Conservation (phyloP, 2,888 invertebrate species). For the Cybosia mesomella region DNA sequence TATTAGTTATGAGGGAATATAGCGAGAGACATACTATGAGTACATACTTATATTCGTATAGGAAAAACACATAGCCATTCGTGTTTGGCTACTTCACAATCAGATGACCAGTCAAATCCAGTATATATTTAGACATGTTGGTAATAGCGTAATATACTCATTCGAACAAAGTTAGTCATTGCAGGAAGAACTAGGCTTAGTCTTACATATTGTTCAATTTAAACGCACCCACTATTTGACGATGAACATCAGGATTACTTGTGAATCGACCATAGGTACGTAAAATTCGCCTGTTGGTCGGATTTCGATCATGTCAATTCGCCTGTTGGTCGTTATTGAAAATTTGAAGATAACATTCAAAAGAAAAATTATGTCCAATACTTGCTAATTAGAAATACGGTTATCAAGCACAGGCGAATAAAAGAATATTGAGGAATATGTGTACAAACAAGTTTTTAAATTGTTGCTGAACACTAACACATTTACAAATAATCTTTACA, state of each 20-base stretch:
- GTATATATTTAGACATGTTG: not conserved
- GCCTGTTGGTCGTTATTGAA: too few relatives aligned
- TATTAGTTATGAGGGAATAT: not conserved
- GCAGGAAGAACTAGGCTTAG: constrained; percentile 22
- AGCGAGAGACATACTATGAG: not conserved
- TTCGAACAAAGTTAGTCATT: constrained; percentile 6
- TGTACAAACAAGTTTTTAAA: too few relatives aligned
- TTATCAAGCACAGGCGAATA: too few relatives aligned
- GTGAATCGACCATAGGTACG: too few relatives aligned
- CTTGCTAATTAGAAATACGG: too few relatives aligned
- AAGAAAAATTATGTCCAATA: too few relatives aligned
- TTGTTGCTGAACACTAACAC: too few relatives aligned
- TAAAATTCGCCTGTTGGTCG: too few relatives aligned
- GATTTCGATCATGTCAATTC: too few relatives aligned
- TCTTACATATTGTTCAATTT: constrained; percentile 13
- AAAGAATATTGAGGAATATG: too few relatives aligned
- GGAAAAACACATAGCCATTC: not conserved
- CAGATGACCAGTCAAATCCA: not conserved
- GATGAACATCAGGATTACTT: not conserved
- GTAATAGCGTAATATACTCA: constrained; percentile 6
- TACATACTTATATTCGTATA: not conserved
- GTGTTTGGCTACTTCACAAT: not conserved
- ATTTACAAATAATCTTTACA: too few relatives aligned
- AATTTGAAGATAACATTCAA: too few relatives aligned
- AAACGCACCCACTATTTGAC: not conserved